phyloP scores from a whole-genome alignment of 1,140 invertebrate genomes.

The Eriocheir sinensis region DNA sequence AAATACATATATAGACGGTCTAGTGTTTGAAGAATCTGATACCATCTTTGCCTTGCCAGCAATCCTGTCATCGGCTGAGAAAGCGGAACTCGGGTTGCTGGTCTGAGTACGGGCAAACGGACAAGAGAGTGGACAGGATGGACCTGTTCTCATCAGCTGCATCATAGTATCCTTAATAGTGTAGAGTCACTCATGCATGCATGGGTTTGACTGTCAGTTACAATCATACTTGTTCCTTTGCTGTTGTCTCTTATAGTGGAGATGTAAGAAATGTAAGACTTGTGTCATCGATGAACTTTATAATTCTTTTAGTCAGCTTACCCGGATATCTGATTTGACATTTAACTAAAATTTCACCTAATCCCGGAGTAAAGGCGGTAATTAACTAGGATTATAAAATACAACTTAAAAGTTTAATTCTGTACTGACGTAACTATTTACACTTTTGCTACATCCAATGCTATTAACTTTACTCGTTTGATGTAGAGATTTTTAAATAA shows the following conservation, averaged over 20 bases:
- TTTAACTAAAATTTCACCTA: not conserved
- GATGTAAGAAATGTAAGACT: not conserved
- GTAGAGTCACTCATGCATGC: not conserved
- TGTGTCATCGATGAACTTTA: no score
- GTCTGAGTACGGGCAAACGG: not conserved
- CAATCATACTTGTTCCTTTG: not conserved
- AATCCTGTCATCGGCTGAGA: conserved; percentile 2
- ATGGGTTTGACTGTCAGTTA: not conserved
- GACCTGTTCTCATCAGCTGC: not conserved
- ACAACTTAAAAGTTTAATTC: no score
- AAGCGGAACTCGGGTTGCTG: not conserved
- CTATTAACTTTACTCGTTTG: no score
- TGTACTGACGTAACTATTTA: no score
- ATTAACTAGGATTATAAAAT: no score
- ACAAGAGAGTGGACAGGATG: not conserved
- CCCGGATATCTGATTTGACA: not conserved
- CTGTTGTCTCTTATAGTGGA: no score
- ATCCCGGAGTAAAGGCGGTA: no score
- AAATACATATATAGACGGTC: no score
- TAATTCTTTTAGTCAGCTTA: not conserved
- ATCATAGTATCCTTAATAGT: not conserved
- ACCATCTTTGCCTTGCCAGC: not conserved
- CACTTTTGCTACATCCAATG: no score
- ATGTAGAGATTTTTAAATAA: no score
- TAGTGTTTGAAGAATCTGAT: no score